phyloP scores from a whole-genome alignment of 2,888 invertebrate species.

The Dynastes maya region DNA sequence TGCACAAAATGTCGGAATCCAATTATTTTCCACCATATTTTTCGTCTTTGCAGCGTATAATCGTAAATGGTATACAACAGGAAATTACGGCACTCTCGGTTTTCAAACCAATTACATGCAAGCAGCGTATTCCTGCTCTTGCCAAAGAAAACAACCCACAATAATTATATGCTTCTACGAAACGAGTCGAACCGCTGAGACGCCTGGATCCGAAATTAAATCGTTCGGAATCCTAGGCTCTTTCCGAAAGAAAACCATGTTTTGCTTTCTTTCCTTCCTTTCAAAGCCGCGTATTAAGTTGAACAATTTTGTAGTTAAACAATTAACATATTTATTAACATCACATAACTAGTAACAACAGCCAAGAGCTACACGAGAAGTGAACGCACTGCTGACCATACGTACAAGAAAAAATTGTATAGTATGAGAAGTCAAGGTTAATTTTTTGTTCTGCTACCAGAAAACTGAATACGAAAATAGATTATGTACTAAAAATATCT shows the following conservation, averaged over 20 bases:
- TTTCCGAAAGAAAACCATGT: conserved; percentile 20
- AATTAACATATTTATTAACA: conserved; percentile 53
- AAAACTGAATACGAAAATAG: not conserved
- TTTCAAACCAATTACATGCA: conserved; percentile 45
- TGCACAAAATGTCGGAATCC: not conserved
- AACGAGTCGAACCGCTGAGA: conserved; percentile 35
- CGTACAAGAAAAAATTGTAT: conserved; percentile 20
- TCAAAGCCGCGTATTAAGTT: conserved; percentile 24
- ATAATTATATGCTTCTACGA: conserved; percentile 45
- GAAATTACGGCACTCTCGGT: conserved; percentile 43
- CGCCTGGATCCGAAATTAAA: conserved; percentile 43
- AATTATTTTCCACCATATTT: conserved; percentile 41
- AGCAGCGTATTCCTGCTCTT: conserved; percentile 24
- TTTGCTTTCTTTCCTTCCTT: conserved; percentile 13
- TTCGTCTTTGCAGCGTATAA: conserved; percentile 27
- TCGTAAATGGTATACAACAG: conserved; percentile 39
- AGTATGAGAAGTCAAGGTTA: conserved; percentile 44
- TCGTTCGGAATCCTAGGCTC: conserved; percentile 36
- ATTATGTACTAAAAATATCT: not conserved
- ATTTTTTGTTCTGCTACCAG: conserved; percentile 5
- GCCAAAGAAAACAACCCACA: conserved; percentile 46
- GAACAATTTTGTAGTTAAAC: conserved; percentile 48
- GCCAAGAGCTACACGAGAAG: conserved; percentile 28
- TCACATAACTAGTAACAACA: conserved; percentile 13
- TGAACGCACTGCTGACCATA: conserved; percentile 30